A percentile compares a stretch with the other conserved stretches of the same genome.
Conservation (phyloP, 1,140 invertebrate genomes). For the Amphibalanus amphitrite region DNA sequence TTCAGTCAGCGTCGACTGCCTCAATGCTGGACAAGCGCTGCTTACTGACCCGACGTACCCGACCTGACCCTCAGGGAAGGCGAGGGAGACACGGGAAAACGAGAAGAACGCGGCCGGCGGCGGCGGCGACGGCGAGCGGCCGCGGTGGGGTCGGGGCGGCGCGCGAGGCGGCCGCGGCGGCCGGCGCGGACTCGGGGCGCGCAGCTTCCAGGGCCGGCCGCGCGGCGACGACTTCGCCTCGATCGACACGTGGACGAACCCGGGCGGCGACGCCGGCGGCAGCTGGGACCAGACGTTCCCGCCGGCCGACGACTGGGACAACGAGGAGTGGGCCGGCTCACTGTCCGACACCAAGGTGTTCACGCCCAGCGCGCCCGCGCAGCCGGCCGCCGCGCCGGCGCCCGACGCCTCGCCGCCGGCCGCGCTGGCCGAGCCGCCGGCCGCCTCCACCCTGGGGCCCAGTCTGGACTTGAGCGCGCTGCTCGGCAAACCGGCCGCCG, state of each 20-base stretch:
- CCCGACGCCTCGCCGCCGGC: background rate
- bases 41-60: too few species aligned
- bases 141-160: background rate
- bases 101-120: background rate
- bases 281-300: constrained; percentile 31
- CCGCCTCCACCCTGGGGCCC: background rate
- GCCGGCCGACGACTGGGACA: constrained; percentile 72
- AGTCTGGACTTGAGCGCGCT: background rate
- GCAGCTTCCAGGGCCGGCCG: background rate
- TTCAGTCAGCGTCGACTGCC: too few species aligned
- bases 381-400: constrained; percentile 12
- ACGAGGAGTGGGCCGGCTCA: constrained; percentile 83
- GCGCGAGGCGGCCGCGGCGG: constrained; percentile 10
- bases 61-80: constrained; percentile 1
- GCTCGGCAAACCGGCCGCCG: background rate
- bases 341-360: constrained; percentile 88
- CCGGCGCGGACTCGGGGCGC: background rate
- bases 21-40: too few species aligned
- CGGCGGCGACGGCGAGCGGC: constrained; percentile 7
- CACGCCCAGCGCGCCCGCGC: constrained; percentile 43
- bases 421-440: background rate
- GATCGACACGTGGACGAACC: constrained; percentile 45
- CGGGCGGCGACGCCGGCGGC: constrained; percentile 23
- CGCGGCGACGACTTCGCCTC: constrained; percentile 14
- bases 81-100: constrained; percentile 4